Evolutionary conservation across 2,888 invertebrate genomes (phyloP).

Genomic region (Caenorhabditis virilis): DNA sequence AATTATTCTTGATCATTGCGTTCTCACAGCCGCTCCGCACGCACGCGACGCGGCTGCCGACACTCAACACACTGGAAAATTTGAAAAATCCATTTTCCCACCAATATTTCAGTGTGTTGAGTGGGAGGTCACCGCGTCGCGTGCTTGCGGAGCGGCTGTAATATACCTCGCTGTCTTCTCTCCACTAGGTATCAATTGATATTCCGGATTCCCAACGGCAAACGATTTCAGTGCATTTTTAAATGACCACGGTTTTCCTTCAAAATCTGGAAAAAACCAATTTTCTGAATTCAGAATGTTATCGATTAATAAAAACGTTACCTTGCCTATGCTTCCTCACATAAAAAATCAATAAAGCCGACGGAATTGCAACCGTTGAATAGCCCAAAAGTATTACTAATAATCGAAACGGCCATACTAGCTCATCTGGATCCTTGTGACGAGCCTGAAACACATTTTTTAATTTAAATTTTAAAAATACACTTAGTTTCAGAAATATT

Average conservation of each 20-base stretch:
- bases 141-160: too few species aligned
- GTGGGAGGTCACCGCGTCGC: too few species aligned
- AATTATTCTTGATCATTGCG: too few species aligned
- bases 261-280: conserved; percentile 19
- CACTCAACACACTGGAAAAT: too few species aligned
- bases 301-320: conserved; percentile 10
- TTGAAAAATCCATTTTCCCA: too few species aligned
- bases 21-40: too few species aligned
- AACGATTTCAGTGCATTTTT: conserved; percentile 39
- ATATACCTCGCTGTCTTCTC: conserved; percentile 10
- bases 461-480: too few species aligned
- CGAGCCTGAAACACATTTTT: conserved; percentile 43
- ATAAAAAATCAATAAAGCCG: conserved; percentile 51
- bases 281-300: background rate
- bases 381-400: conserved; percentile 61
- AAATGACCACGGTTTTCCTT: conserved; percentile 8
- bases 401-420: conserved; percentile 60
- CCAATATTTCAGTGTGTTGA: too few species aligned
- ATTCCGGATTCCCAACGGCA: conserved; percentile 62
- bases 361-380: conserved; percentile 55
- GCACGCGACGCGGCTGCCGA: too few species aligned
- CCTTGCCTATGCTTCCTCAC: conserved; percentile 44
- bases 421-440: conserved; percentile 40
- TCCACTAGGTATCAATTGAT: conserved; percentile 29
- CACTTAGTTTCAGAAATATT: too few species aligned